phyloP scores from a whole-genome alignment of 2,888 invertebrate species.

The Troilus luridus region DNA sequence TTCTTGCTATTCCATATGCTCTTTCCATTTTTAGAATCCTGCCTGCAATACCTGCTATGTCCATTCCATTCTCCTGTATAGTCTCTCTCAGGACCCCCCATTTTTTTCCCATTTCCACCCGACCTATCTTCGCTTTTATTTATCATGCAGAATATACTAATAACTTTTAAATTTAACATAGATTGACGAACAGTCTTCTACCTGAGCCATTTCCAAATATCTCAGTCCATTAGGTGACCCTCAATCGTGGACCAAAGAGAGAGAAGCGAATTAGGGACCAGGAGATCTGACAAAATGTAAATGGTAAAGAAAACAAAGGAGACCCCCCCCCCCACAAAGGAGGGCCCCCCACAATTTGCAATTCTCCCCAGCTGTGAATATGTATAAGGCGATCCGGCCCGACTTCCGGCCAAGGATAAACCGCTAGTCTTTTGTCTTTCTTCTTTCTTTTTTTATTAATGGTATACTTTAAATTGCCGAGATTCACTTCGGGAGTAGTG shows the following conservation, averaged over 20 bases:
- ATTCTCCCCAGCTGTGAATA: constrained; percentile 52
- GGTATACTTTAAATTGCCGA: not conserved
- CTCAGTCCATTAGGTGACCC: not conserved
- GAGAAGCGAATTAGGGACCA: not conserved
- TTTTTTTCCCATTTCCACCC: too few species aligned
- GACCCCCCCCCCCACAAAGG: not conserved
- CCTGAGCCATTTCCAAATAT: not conserved
- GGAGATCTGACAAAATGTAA: constrained; percentile 53
- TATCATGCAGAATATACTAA: not conserved
- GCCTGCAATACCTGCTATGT: too few species aligned
- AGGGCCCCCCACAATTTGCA: constrained; percentile 44
- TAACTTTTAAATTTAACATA: not conserved
- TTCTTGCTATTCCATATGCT: too few species aligned
- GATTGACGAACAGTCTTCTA: not conserved
- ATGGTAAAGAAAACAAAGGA: constrained; percentile 55
- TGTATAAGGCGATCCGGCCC: constrained; percentile 34
- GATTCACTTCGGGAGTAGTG: not conserved
- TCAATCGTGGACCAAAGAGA: not conserved
- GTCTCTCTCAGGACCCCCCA: too few species aligned
- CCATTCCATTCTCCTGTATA: too few species aligned
- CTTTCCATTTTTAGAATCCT: too few species aligned
- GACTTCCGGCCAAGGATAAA: not conserved
- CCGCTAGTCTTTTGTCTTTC: not conserved
- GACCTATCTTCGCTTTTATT: too few species aligned
- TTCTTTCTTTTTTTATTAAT: not conserved